phyloP scores from a whole-genome alignment of 2,888 invertebrate genomes.

The Tuberolachnus salignus region DNA sequence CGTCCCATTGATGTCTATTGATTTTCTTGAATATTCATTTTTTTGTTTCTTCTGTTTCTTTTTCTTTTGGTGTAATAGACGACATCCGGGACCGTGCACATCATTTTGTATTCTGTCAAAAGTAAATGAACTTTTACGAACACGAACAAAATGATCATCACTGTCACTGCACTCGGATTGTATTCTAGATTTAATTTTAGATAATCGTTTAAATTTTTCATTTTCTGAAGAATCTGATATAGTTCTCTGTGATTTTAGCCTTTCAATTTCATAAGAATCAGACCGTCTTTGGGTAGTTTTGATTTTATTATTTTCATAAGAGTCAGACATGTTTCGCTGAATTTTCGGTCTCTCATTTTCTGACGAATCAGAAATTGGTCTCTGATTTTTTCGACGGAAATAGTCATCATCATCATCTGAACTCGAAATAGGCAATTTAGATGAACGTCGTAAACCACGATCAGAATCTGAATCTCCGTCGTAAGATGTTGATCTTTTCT shows the following conservation, averaged over 20 bases:
- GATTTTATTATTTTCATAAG: constrained; percentile 40
- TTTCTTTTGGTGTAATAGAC: constrained; percentile 59
- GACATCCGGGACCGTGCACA: constrained; percentile 49
- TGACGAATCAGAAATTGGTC: constrained; percentile 50
- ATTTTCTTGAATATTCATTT: constrained; percentile 61
- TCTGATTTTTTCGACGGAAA: constrained; percentile 42
- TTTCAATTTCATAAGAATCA: constrained; percentile 41
- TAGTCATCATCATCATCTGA: constrained; percentile 67
- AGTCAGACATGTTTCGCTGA: constrained; percentile 31
- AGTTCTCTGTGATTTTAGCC: constrained; percentile 17
- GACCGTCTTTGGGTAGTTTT: constrained; percentile 29
- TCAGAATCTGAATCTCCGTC: constrained; percentile 80
- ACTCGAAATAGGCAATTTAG: constrained; percentile 65
- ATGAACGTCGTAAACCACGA: constrained; percentile 66
- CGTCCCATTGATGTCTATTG: constrained; percentile 60
- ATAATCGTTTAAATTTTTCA: constrained; percentile 37
- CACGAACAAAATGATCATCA: constrained; percentile 48
- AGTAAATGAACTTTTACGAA: constrained; percentile 42
- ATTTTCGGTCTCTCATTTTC: constrained; percentile 49
- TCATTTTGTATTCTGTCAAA: constrained; percentile 46
- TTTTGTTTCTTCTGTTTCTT: constrained; percentile 61
- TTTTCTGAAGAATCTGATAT: constrained; percentile 53
- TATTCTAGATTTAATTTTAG: constrained; percentile 45
- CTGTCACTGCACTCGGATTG: constrained; percentile 50
- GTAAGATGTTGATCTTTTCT: constrained; percentile 86